These are phyloP conservation scores for Indri indri DNA, from an alignment of 2,113 vertebrate species.

Conservation along the genomic window DNA sequence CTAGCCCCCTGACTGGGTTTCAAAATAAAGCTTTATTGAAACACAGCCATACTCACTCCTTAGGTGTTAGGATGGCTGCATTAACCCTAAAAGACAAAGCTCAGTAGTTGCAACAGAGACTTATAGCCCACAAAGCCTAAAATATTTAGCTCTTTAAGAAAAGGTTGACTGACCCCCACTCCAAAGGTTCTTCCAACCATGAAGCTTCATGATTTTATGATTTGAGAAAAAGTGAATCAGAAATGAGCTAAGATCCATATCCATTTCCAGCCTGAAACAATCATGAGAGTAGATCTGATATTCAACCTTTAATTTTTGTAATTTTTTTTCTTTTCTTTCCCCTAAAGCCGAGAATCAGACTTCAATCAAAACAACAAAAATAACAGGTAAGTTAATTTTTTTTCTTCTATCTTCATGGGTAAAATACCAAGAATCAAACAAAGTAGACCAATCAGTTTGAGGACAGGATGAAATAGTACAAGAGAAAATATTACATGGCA, in stretches of 20 bases:
- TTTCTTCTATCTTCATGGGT: not conserved
- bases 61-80: not conserved
- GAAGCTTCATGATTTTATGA: not conserved
- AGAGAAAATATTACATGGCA: not conserved
- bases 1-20: not conserved
- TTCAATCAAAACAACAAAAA: not conserved
- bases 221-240: not conserved
- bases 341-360: constrained; percentile 60
- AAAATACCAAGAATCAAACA: not conserved
- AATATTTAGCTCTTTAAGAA: not conserved
- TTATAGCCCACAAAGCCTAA: not conserved
- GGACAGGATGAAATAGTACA: not conserved
- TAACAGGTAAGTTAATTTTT: constrained; percentile 48
- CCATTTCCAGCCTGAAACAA: not conserved
- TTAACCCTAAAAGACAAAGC: not conserved
- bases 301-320: not conserved
- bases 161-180: not conserved
- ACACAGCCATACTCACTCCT: not conserved
- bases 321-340: constrained; percentile 41
- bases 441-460: not conserved
- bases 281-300: not conserved
- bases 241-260: not conserved
- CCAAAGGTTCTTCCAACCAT: not conserved
- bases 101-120: not conserved
- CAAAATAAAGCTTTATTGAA: not conserved